Base-by-base conservation (phyloP, 2,888 invertebrate species). In the Deladenus siricidicola region DNA sequence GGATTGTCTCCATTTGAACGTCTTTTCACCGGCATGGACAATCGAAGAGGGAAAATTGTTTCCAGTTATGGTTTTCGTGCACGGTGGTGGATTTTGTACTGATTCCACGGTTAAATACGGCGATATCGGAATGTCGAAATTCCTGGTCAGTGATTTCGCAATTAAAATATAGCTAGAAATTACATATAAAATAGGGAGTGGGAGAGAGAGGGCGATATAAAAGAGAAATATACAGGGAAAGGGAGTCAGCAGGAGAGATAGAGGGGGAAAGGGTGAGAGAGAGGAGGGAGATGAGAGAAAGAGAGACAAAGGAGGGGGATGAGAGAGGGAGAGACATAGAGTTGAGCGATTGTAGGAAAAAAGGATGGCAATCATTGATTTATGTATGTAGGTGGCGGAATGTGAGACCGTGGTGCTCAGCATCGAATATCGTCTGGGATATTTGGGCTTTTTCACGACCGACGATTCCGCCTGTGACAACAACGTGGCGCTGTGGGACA, bases 381-480 rank as follows among this genome's bases (percentile, higher is more conserved):
- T 45, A 6, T 45, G 6, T 14, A 19, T 21, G 45, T 45, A 19
- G 21, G 45, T 14, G 29, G 67, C 64, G 17, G 29, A n/a, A 17
- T 44, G 30, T 39, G 44, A 30, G n/a, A 45, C 45, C 21, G 48
- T 56, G 28, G 56, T 56, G 34, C 43, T 58, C 19, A 52, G 43
- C n/a, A 21, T 51, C 2, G 39, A 58, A 23, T 58, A 51, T 23
- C 14, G 58, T 3, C 60, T 73, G 2, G 73, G 73, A 8, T 62
- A 66, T 0, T 66, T 73, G n/a, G 73, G 73, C 23, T 73, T 73
- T 63, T 71, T 73, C 60, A 66, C 69, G 10, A 72, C 71, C 19
- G 57, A 34, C 3, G 71, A 72, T 58, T 63, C 64, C 43, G 64
- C 63, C 2, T 71, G 71, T 52, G 67, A 67, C 2, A 70, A 69